phyloP scores from a whole-genome alignment of 2,113 vertebrate genomes.

The Corvus hawaiiensis region DNA sequence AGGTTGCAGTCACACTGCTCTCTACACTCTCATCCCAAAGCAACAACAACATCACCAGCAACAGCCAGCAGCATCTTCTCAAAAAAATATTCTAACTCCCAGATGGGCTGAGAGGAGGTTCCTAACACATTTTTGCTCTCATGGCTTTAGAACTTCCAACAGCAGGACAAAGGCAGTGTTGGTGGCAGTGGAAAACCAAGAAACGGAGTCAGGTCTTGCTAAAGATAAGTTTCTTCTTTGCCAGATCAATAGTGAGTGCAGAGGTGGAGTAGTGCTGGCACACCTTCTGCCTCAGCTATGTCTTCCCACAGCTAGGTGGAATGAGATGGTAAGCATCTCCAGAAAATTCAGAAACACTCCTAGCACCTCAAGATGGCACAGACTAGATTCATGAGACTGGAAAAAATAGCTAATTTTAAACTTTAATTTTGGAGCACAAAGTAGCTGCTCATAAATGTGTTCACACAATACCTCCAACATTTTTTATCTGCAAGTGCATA shows the following conservation, averaged over 20 bases:
- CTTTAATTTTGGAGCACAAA: neutral
- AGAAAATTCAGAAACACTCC: neutral
- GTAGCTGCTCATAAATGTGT: neutral
- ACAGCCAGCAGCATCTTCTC: neutral
- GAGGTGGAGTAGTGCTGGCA: neutral
- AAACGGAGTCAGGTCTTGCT: neutral
- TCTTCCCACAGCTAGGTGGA: neutral
- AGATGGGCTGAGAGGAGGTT: neutral
- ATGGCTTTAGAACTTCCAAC: neutral
- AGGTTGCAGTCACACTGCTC: neutral
- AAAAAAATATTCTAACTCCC: neutral
- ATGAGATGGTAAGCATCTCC: neutral
- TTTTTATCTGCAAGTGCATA: neutral
- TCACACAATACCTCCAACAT: neutral
- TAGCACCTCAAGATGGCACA: neutral
- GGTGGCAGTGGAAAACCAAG: neutral
- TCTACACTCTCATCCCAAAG: neutral
- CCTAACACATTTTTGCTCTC: neutral
- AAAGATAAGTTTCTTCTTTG: neutral
- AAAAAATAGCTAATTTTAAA: neutral
- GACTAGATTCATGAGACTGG: neutral
- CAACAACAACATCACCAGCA: neutral
- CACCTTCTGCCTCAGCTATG: neutral
- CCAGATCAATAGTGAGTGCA: neutral
- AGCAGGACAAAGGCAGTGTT: neutral